phyloP scores from a whole-genome alignment of 1,140 invertebrate genomes.

The Anoplophora glabripennis region DNA sequence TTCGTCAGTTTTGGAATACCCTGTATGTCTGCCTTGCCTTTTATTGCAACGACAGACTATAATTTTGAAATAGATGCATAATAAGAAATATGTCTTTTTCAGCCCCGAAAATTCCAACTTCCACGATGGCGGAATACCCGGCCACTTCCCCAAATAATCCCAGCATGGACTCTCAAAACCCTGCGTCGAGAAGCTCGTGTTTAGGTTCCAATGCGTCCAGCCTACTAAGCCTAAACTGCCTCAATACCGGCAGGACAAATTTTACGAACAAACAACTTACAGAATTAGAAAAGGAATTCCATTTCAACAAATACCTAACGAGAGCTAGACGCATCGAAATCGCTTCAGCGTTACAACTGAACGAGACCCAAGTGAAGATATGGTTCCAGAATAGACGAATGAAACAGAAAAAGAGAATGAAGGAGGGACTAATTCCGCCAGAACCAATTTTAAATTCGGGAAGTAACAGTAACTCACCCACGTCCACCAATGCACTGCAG shows the following conservation, averaged over 20 bases:
- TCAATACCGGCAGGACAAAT: conserved; percentile 90
- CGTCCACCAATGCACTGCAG: conserved; percentile 38
- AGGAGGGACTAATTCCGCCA: conserved; percentile 77
- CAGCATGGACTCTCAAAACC: conserved; percentile 38
- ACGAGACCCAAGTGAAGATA: conserved; percentile 94
- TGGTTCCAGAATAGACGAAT: conserved; percentile 93
- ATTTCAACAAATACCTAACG: conserved; percentile 99
- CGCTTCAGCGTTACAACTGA: conserved; percentile 90
- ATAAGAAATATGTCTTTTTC: too few species aligned
- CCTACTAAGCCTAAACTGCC: conserved; percentile 50
- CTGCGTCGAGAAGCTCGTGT: conserved; percentile 36
- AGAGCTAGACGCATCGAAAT: conserved; percentile 96
- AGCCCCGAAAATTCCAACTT: conserved; percentile 67
- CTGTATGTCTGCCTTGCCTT: too few species aligned
- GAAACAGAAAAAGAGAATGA: conserved; percentile 93
- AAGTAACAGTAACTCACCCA: conserved; percentile 47
- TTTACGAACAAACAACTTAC: conserved; percentile 99
- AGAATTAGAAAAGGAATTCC: conserved; percentile 98
- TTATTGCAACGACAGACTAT: too few species aligned
- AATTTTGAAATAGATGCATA: too few species aligned
- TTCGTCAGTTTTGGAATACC: too few species aligned
- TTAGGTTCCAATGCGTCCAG: conserved; percentile 43
- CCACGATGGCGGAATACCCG: conserved; percentile 37
- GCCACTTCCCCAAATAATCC: conserved; percentile 21
- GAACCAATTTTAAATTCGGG: conserved; percentile 49